Evolutionary conservation across 1,140 invertebrate genomes (phyloP).

Genomic region (Ericerus pela): DNA sequence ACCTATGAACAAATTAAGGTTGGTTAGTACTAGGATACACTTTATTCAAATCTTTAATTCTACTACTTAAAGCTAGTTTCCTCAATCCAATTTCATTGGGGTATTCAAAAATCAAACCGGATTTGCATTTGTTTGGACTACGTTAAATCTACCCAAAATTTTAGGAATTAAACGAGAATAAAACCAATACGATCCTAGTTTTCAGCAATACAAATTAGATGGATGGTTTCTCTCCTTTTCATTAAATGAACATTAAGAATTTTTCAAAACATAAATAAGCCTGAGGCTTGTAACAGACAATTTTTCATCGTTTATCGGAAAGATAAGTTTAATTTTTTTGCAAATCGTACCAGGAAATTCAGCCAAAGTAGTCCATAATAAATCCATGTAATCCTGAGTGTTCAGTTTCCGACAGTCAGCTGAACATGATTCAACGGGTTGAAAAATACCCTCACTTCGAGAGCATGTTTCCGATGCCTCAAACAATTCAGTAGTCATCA

Average conservation of each 20-base stretch:
- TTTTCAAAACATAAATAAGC: background rate
- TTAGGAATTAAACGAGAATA: too few species aligned
- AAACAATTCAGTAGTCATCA: slow-evolving; percentile 90
- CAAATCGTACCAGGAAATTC: slow-evolving; percentile 71
- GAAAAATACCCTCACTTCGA: slow-evolving; percentile 12
- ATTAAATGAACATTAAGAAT: background rate
- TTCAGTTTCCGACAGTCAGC: slow-evolving; percentile 59
- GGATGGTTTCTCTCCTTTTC: too few species aligned
- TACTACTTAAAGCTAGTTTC: too few species aligned
- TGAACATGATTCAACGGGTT: slow-evolving; percentile 38
- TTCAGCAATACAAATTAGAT: too few species aligned
- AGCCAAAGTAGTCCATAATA: slow-evolving; percentile 85
- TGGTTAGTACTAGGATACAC: too few species aligned
- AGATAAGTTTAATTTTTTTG: background rate
- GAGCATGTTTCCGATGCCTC: slow-evolving; percentile 36
- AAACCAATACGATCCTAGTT: too few species aligned
- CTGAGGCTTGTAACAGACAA: background rate
- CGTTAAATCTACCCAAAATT: too few species aligned
- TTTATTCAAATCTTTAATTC: too few species aligned
- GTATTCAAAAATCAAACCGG: too few species aligned
- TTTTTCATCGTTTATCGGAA: background rate
- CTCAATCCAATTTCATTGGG: too few species aligned
- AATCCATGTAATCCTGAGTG: slow-evolving; percentile 78
- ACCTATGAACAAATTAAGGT: slow-evolving; percentile 43
- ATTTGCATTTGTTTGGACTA: too few species aligned